Evolutionary conservation across 2,888 invertebrate species (phyloP), one percentile per base, ranked within the genome.

Genomic region (Cerastoderma edule): DNA sequence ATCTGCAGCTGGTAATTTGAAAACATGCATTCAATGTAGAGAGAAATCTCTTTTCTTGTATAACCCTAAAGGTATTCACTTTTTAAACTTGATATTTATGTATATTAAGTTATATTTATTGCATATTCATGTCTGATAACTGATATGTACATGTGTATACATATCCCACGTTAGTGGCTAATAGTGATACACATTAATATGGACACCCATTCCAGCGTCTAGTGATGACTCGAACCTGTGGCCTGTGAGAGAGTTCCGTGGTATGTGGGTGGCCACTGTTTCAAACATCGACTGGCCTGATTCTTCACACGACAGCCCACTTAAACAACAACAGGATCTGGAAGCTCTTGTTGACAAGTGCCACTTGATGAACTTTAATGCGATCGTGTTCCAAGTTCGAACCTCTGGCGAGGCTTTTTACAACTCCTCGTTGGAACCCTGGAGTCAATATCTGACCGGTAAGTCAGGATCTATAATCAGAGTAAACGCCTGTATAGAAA

Each of bases 271-370:
- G 22, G 89, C 90, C 27, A 91, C 91, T 6, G 91, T 89, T 5
- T 81, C 82, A 13, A 89, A 91, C 78, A 89, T 91, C 10, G 91
- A 91, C 80, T 91, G 91, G 91, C 91, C 91, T 1, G 77, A 85
- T 16, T 85, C 86, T 13, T 72, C 75, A 8, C 70, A 75, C 19
- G 70, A 79, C 27, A 72, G 87, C 13, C 68, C 88, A 0, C 39
- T 54, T 13, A 78, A 83, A 39, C 90, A 90, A 67, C 80, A 80
- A 80, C 28, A 75, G 22, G 86, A 89, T 50, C 73, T 89, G 1
- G 64, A 73, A 8, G 24, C 53, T 0, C 79, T 89, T 22, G 67
- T 89, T 13, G 83, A 89, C 74, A 83, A 82, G 46, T 69, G 88
- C n/a, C 78, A 83, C 19, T 50, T 72, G 0, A 68, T 86, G 8